These are phyloP conservation scores for Actenoides hombroni DNA, from an alignment of 2,113 vertebrate species.

Conservation along the genomic window DNA sequence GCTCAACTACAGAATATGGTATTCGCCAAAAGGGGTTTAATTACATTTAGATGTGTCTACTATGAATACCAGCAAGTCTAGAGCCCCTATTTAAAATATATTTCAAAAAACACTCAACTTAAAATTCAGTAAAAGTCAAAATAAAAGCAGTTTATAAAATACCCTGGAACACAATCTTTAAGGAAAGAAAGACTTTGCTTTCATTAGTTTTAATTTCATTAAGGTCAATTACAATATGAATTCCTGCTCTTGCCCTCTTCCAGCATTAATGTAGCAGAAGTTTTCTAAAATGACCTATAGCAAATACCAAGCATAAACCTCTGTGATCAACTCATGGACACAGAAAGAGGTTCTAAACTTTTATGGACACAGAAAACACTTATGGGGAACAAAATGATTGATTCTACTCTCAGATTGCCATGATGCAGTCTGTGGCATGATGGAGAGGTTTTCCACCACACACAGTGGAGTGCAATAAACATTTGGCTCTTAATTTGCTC, in stretches of 20 bases:
- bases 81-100: slow-evolving; percentile 59
- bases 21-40: slow-evolving; percentile 79
- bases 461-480: neutral
- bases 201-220: neutral
- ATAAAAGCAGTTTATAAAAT: neutral
- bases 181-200: neutral
- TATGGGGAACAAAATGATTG: neutral
- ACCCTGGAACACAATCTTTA: neutral
- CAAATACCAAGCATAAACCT: neutral
- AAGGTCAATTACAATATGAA: neutral
- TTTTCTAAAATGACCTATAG: neutral
- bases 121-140: neutral
- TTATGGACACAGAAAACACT: neutral
- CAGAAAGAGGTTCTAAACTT: neutral
- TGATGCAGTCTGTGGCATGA: neutral
- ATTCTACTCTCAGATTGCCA: neutral
- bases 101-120: slow-evolving; percentile 7
- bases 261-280: neutral
- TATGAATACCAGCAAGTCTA: slow-evolving; percentile 74
- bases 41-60: slow-evolving; percentile 77
- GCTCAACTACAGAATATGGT: slow-evolving; percentile 74
- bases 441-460: neutral
- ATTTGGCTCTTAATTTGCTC: neutral
- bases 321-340: neutral
- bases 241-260: neutral